Evolutionary conservation across 2,113 vertebrate species (phyloP), one percentile per base, ranked within the genome.

Genomic region (Menidia beryllina): DNA sequence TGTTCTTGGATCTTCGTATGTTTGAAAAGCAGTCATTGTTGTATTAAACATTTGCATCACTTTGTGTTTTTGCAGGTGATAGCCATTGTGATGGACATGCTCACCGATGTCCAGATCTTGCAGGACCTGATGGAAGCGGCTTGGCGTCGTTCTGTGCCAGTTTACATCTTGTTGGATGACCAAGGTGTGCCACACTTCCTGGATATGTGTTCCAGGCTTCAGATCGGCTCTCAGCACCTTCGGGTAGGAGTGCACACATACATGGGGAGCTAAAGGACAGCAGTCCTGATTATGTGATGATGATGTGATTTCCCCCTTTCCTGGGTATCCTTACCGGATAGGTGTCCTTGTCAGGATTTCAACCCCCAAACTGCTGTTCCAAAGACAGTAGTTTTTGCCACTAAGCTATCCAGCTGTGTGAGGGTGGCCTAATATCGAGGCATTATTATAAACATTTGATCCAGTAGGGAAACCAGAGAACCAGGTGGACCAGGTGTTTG

Each of bases 41-140:
- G 34, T 0, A 21, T 50, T 36, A 58, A 68, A 17, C 13, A 68
- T 20, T 15, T 20, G 2, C 20, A 56, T 3, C 0, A n/a, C 8
- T 17, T 2, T n/a, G 12, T 8, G 5, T 7, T 11, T 13, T 9
- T 72, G 19, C 91, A 99, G 97, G 93, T 97, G 65, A 90, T 99
- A 24, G 97, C 96, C 0, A 90, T 99, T 45, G 96, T 98, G 74
- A 98, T 99, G 97, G 97, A 99, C 84, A 68, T 95, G 3, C 94
- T 99, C 79, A 98, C 97, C 0, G 97, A 99, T 56, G 69, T 94
- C 0, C 96, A 98, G 30, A 95, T 99, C 86, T 95, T 98, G 76
- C 94, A 92, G 4, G 97, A 99, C 83, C 92, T 98, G 57, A 94
- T 98, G 83, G 95, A 98, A 0, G 96, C 95, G 0, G 94, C 96